Conservation (phyloP, 2,888 invertebrate species). For the Vannuccia rotundouncinata region DNA sequence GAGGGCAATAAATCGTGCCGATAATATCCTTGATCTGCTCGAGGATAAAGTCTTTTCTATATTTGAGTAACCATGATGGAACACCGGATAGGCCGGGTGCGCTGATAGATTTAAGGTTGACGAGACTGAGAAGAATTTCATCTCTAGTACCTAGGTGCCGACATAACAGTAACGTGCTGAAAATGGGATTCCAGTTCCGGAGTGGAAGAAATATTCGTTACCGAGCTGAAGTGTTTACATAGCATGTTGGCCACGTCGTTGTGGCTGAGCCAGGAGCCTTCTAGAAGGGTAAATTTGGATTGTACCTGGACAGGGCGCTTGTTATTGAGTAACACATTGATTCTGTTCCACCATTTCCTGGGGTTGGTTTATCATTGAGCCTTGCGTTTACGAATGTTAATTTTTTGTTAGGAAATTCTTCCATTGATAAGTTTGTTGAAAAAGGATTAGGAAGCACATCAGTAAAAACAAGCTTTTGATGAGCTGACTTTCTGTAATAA, state of each 20-base stretch:
- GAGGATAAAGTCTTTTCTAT: conserved; percentile 6
- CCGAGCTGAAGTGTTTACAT: conserved; percentile 3
- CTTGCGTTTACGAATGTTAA: not conserved
- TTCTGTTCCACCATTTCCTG: not conserved
- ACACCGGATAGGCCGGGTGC: not conserved
- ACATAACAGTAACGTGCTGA: not conserved
- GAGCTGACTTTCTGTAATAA: no score
- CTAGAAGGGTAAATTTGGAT: conserved; percentile 10
- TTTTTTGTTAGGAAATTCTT: not conserved
- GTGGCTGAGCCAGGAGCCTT: conserved; percentile 14
- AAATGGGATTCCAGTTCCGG: not conserved
- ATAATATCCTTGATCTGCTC: conserved; percentile 7
- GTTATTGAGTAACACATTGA: conserved; percentile 10
- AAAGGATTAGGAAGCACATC: no score
- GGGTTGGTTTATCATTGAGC: not conserved
- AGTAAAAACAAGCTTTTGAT: no score
- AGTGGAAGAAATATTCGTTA: conserved; percentile 1
- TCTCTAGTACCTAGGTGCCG: not conserved
- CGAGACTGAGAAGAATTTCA: not conserved
- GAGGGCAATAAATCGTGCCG: not conserved
- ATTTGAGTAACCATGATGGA: conserved; percentile 14
- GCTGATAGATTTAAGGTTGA: not conserved
- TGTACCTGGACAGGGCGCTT: conserved; percentile 14
- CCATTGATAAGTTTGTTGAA: conserved; percentile 6
- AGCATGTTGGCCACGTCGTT: conserved; percentile 3